These are phyloP conservation scores for Ylistrum balloti DNA, from an alignment of 1,140 invertebrate genomes.

Conservation along the genomic window DNA sequence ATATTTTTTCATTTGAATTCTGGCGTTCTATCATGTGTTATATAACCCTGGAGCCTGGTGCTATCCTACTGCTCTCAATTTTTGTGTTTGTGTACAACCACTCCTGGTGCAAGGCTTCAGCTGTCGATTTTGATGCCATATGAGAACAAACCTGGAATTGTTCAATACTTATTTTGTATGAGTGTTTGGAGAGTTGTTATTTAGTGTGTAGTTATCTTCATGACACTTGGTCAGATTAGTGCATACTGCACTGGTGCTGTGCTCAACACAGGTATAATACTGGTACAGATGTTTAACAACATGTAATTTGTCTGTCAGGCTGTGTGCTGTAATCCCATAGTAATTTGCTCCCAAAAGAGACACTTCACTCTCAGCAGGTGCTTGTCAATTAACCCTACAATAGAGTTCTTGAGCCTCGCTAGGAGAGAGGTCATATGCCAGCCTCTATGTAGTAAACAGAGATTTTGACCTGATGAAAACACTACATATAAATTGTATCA, in stretches of 20 bases:
- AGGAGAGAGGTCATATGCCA: background rate
- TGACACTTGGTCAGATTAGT: too few relatives aligned
- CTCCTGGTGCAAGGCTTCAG: too few relatives aligned
- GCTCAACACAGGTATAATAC: background rate
- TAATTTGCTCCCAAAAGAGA: constrained; percentile 5
- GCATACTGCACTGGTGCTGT: background rate
- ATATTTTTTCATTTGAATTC: too few relatives aligned
- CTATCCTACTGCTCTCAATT: too few relatives aligned
- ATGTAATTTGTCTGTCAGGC: constrained; percentile 13
- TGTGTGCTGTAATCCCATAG: background rate
- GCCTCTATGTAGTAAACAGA: background rate
- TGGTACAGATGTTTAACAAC: background rate
- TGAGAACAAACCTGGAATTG: too few relatives aligned
- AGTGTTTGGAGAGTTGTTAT: too few relatives aligned
- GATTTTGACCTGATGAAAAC: background rate
- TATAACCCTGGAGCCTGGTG: too few relatives aligned
- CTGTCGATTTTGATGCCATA: too few relatives aligned
- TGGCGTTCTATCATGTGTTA: too few relatives aligned
- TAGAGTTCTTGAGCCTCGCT: constrained; percentile 13
- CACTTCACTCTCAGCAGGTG: constrained; percentile 37
- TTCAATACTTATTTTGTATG: too few relatives aligned
- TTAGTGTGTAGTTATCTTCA: too few relatives aligned
- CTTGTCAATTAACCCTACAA: constrained; percentile 17
- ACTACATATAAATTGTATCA: background rate
- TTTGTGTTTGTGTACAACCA: too few relatives aligned